phyloP scores from a whole-genome alignment of 2,797 vertebrate species.

The Ataeniobius toweri region DNA sequence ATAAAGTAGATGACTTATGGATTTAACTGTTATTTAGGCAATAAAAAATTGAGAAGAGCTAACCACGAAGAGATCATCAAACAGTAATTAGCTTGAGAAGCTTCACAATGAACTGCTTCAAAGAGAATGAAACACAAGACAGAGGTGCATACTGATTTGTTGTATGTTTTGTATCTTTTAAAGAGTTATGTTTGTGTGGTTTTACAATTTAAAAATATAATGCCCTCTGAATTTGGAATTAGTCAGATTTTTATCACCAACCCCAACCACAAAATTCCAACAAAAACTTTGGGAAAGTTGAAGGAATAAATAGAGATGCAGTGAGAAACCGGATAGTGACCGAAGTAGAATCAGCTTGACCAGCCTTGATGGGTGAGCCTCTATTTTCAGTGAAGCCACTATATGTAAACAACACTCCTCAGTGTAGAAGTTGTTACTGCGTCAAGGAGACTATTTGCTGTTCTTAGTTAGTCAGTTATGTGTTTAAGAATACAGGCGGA shows the following conservation, averaged over 20 bases:
- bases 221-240: not conserved
- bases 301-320: not conserved
- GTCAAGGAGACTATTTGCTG: not conserved
- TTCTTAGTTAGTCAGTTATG: too few species aligned
- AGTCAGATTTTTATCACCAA: not conserved
- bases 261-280: not conserved
- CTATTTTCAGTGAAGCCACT: too few species aligned
- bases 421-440: not conserved
- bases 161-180: not conserved
- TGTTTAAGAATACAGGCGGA: too few species aligned
- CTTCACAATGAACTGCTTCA: not conserved
- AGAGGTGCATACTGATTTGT: not conserved
- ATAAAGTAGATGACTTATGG: not conserved
- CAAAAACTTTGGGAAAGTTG: not conserved
- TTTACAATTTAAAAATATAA: not conserved
- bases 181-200: not conserved
- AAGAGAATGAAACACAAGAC: not conserved
- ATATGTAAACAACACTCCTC: not conserved
- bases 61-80: not conserved
- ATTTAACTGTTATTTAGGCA: slow-evolving; percentile 3
- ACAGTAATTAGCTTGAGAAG: not conserved
- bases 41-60: slow-evolving; percentile 1
- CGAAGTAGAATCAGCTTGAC: too few species aligned
- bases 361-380: too few species aligned
- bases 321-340: too few species aligned